Percentiles rank a stretch among this genome's conserved stretches.
Conservation (phyloP, 2,888 invertebrate species). For the Willowsia nigromaculata region DNA sequence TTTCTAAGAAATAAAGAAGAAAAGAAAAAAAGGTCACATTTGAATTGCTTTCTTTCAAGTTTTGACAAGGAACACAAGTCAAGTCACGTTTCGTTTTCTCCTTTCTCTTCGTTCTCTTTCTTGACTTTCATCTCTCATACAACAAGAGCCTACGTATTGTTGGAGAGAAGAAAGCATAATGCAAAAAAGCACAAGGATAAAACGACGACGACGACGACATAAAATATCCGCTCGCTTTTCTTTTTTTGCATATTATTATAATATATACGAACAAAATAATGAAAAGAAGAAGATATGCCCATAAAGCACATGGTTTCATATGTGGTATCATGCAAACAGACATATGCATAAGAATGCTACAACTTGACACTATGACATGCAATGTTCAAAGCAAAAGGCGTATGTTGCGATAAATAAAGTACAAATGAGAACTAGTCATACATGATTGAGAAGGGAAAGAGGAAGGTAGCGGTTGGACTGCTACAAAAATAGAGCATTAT, state of each 20-base stretch:
- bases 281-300: not conserved
- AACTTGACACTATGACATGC: constrained; percentile 39
- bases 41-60: constrained; percentile 64
- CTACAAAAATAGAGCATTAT: not conserved
- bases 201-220: constrained; percentile 56
- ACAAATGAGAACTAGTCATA: constrained; percentile 27
- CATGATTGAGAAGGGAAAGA: not conserved
- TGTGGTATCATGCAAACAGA: not conserved
- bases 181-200: constrained; percentile 41
- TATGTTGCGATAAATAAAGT: not conserved
- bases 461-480: not conserved
- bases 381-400: not conserved
- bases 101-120: not conserved
- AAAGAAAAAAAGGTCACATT: constrained; percentile 59
- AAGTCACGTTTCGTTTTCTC: constrained; percentile 54
- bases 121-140: not conserved
- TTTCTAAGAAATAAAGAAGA: not conserved
- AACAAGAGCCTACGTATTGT: not conserved
- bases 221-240: constrained; percentile 1
- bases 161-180: constrained; percentile 8
- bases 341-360: not conserved
- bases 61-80: constrained; percentile 57
- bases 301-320: too few relatives aligned
- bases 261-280: not conserved
- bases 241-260: constrained; percentile 3